Evolutionary conservation across 2,113 vertebrate genomes (phyloP).

Genomic region (Campylorhamphus procurvoides): DNA sequence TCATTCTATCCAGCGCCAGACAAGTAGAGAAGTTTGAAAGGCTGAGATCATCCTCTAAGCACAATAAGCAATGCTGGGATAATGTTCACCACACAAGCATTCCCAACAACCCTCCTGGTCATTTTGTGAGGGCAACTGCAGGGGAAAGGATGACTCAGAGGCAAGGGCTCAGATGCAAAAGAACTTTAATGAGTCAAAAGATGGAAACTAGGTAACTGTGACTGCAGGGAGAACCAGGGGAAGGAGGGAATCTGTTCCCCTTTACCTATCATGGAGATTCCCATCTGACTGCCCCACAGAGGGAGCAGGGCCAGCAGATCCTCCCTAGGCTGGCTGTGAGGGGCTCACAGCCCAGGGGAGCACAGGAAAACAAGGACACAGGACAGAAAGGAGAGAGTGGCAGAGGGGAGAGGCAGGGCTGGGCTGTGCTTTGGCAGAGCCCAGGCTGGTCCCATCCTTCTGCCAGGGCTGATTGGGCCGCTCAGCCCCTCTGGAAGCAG

Average conservation of each 20-base stretch:
- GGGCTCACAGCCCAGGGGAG: background rate
- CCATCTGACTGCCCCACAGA: rapidly evolving
- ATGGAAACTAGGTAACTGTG: rapidly evolving
- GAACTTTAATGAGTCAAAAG: background rate
- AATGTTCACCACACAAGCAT: rapidly evolving
- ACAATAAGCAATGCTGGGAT: background rate
- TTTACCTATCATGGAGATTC: background rate
- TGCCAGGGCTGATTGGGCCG: background rate
- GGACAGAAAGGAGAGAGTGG: background rate
- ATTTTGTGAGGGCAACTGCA: background rate
- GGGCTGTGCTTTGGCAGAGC: background rate
- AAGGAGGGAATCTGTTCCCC: background rate
- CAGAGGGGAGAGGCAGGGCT: background rate
- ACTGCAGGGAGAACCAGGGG: background rate
- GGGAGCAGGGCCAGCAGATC: background rate
- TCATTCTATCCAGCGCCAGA: background rate
- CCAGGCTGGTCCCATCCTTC: background rate
- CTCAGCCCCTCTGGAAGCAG: background rate
- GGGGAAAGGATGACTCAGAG: background rate
- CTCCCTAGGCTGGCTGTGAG: background rate
- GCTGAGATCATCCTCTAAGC: background rate
- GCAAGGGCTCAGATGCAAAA: background rate
- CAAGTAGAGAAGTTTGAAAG: background rate
- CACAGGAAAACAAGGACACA: background rate
- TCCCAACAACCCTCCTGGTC: background rate